Evolutionary conservation across 2,888 invertebrate species (phyloP), one percentile per base, ranked within the genome.

Genomic region (Perizoma affinitatum): DNA sequence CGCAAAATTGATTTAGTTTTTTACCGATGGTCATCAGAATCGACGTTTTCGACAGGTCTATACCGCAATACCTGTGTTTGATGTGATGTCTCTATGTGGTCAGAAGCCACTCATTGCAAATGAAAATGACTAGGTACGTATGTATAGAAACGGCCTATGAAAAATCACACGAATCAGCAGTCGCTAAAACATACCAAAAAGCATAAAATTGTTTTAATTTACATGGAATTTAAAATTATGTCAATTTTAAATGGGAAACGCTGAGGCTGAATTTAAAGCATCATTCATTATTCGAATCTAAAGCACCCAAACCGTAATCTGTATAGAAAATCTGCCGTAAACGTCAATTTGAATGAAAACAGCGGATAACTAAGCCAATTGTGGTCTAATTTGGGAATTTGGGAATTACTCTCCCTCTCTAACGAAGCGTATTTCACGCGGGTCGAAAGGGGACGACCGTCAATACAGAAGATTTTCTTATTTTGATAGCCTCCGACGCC

Each of bases 351-450:
- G 67, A 80, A 83, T 75, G 74, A 76, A 83, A 79, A 81, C 85
- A 78, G 76, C 73, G 82, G 82, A 83, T 88, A 89, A 89, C 88
- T 83, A 89, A 88, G 86, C 83, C 86, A 85, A 88, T 87, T 79
- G 82, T 76, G 78, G 78, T 82, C 73, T 80, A 80, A 79, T 81
- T 22, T 83, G 75, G 73, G 65, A 72, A 73, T 77, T 75, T 74
- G 56, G 54, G 63, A 71, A 73, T 70, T 61, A 65, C 67, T 58
- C 58, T 79, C 75, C 59, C 71, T 60, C 67, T 82, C 72, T 57
- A 58, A 53, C 65, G 44, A 53, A 40, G 50, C 51, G 35, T 50
- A 63, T 64, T 69, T 50, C 56, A 62, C 58, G 57, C 57, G 68
- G 54, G 71, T 49, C 56, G 62, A 71, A 77, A 63, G 63, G 73